Base-by-base conservation (phyloP, 1,140 invertebrate genomes). In the Colletes gigas region DNA sequence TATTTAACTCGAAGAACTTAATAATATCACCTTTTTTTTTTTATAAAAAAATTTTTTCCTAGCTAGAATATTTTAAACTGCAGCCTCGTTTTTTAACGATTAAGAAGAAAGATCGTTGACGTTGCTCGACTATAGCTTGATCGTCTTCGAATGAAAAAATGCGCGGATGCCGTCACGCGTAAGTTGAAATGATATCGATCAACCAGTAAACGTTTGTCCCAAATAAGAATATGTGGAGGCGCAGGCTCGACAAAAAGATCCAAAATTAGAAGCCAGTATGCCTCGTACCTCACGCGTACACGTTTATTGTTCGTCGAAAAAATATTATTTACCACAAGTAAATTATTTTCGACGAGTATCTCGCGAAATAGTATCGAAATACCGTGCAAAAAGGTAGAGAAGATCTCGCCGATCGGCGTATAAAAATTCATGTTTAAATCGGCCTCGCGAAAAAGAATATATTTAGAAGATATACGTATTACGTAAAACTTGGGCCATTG, bases 161-260 rank as follows among this genome's bases (percentile, higher is more conserved):
- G 39, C 39, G 44, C 57, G 17, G 55, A 7, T 14, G 10, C 47
- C 17, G n/a, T 3, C 17, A 54, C n/a, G 12, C 2, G 8, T 68
- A 63, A 30, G 54, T 57, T 52, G 5, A 59, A 50, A 60, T 7
- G 12, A 67, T 78, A 78, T 82, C 75, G 80, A 82, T 78, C 68
- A 52, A 60, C 30, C n/a, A 17, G 21, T 60, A 68, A 39, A 75
- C 4, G 21, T 41, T 63, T 54, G 67, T 67, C 15, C 67, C 44
- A 60, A 67, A 82, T 82, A 78, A 69, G 30, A 41, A 74, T 50
- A 19, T 19, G 54, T 59, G 17, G 54, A 21, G 68, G 80, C 80
- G 80, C 75, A 82, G 80, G 60, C 75, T 78, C 75, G 62, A 66
- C 52, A 66, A 78, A 78, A 78, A 72, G 21, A 50, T 10, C 12